Base-by-base conservation (phyloP, 2,113 vertebrate species). In the Origma solitaria region DNA sequence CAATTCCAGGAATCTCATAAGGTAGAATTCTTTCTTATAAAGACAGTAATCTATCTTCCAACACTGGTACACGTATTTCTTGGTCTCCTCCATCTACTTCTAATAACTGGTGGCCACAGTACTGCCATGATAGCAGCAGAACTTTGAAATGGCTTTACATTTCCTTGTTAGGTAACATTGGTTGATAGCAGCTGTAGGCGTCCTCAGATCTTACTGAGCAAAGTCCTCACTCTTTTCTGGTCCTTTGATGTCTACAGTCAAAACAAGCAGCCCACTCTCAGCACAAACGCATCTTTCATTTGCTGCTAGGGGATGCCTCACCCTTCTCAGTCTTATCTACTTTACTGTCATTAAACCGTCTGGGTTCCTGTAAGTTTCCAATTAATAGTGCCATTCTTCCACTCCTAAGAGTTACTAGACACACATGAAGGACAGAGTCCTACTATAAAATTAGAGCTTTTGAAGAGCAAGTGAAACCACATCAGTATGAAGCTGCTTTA, bases 131-230 rank as follows among this genome's bases (percentile, higher is more conserved):
- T 94, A 97, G 94, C 80, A 79, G 44, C 33, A 86, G 94, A 97
- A 95, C 96, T 97, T 97, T 97, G 96, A 93, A 86, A 88, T 77
- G 17, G 4, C 35, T 91, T 90, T 88, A 71, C 66, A 76, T 90
- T 88, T 93, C 80, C 92, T 92, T 88, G 69, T 56, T 2, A 6
- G 91, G 73, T 79, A 77, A 93, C 37, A 17, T 0, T 66, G 61
- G 58, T 18, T 72, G 53, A 89, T 47, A 30, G 42, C 53, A 82
- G 53, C 35, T 73, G 27, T 7, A 50, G 65, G n/a, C 6, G 11
- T 38, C 76, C 47, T 86, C 40, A 60, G 73, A 70, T 40, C 56
- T 27, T 57, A 40, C 19, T 18, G 86, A 86, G 56, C 92, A 90
- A 95, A 96, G 91, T 95, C 79, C 89, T 88, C 68, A 49, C 18